Evolutionary conservation across 2,888 invertebrate species (phyloP), one percentile per base, ranked within the genome.

Genomic region (Agrochola lota): DNA sequence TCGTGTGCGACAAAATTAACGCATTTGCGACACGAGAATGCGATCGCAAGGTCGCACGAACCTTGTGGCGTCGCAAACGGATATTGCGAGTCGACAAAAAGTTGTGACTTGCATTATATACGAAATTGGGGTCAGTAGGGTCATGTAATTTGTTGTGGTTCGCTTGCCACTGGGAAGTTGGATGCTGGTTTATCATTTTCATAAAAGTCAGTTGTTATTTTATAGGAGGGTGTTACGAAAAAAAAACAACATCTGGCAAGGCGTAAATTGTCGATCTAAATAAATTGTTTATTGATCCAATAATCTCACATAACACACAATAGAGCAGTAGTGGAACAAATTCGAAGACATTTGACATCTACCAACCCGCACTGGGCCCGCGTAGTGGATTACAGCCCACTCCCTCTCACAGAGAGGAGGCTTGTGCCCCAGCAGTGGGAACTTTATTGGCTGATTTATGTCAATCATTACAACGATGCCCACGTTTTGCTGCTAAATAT

Each of bases 31-130:
- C 76, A 79, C 71, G 80, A 81, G 63, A 77, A 82, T 76, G 63
- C 82, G 70, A 82, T 84, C 72, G 78, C 88, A 88, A 88, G 88
- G 88, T 87, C 87, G 68, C n/a, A 52, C 0, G 66, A 80, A 83
- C 85, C 88, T 87, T 86, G 86, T 82, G 70, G 76, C 80, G 60
- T 85, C 80, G 62, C 80, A 86, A 88, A 85, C 90, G 90, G 90
- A 90, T 90, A 83, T 89, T 84, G 79, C 80, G 74, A 78, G 78
- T 46, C 12, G 67, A 84, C 84, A 90, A 91, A 91, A 91, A 90
- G 70, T 77, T 83, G 87, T 91, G 90, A 91, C 91, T 91, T 90
- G 91, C 90, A 87, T 85, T 90, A 89, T 85, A 88, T 84, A 87
- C 76, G 52, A 86, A 89, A 88, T 89, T 87, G 85, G 87, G 89